Conservation (phyloP, 2,113 vertebrate genomes). For the Trichomycterus rosablanca region DNA sequence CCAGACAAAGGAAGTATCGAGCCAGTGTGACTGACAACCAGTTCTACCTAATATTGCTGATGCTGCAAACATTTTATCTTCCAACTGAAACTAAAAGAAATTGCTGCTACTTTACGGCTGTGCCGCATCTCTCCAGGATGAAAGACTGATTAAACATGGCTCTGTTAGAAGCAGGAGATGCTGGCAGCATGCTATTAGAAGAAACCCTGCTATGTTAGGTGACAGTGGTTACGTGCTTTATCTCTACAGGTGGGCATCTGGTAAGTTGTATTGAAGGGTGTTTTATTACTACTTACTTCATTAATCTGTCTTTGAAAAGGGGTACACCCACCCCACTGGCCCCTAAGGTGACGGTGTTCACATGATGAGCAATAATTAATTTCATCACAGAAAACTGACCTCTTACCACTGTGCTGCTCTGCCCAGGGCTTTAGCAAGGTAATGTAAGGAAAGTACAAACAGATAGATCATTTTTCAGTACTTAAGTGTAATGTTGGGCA, state of each 20-base stretch:
- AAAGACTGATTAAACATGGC: constrained; percentile 56
- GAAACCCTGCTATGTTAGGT: constrained; percentile 61
- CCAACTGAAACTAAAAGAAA: constrained; percentile 15
- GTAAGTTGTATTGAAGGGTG: constrained; percentile 52
- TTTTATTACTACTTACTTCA: constrained; percentile 49
- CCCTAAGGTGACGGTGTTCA: constrained; percentile 1
- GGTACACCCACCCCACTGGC: constrained; percentile 49
- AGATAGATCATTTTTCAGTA: background rate
- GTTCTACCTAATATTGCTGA: constrained; percentile 49
- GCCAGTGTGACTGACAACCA: constrained; percentile 17
- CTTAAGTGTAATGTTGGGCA: background rate
- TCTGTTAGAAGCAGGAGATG: constrained; percentile 51
- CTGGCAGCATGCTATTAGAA: constrained; percentile 59
- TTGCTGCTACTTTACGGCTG: constrained; percentile 37
- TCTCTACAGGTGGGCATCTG: constrained; percentile 61
- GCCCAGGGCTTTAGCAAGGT: background rate
- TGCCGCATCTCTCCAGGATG: constrained; percentile 37
- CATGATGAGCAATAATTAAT: constrained; percentile 50
- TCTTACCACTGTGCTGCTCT: constrained; percentile 44
- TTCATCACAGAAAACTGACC: constrained; percentile 46
- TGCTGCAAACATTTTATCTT: constrained; percentile 43
- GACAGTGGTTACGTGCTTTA: constrained; percentile 58
- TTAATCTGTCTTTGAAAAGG: constrained; percentile 62
- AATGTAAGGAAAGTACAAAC: background rate
- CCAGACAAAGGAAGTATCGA: background rate